These are phyloP conservation scores for Sarcophaga peregrina DNA, from an alignment of 1,140 invertebrate species.

Conservation along the genomic window DNA sequence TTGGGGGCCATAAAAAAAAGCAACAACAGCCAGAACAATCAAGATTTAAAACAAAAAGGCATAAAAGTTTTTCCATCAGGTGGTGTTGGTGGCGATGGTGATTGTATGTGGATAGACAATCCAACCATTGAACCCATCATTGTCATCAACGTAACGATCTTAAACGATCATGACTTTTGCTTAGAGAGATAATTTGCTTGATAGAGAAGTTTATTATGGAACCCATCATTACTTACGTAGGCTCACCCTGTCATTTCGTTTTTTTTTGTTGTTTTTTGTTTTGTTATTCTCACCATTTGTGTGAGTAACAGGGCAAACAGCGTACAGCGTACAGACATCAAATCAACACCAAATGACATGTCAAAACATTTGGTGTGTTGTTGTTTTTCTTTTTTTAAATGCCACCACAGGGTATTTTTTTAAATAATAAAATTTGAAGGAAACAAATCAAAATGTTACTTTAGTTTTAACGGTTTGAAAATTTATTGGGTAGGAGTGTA, in stretches of 20 bases:
- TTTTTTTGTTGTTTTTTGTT: no score
- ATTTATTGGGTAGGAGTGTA: background rate
- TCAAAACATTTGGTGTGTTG: background rate
- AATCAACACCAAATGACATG: constrained; percentile 22
- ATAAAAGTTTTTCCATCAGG: background rate
- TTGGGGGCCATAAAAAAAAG: background rate
- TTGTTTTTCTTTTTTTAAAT: background rate
- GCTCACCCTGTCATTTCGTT: background rate
- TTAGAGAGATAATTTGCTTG: background rate
- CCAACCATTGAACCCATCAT: background rate
- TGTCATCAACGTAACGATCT: constrained; percentile 19
- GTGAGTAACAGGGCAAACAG: background rate
- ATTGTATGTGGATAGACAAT: no score
- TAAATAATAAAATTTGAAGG: background rate
- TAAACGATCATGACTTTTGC: background rate
- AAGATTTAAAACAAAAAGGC: constrained; percentile 7
- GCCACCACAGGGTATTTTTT: background rate
- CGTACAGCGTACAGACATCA: background rate
- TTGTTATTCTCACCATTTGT: background rate
- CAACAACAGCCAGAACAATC: background rate
- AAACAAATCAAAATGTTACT: constrained; percentile 24
- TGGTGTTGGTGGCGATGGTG: no score
- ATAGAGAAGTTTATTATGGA: background rate
- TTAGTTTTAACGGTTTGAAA: background rate
- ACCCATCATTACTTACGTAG: background rate